A percentile compares a stretch with the other conserved stretches of the same genome.
Conservation (phyloP, 2,888 invertebrate genomes). For the Diarsia mendica region DNA sequence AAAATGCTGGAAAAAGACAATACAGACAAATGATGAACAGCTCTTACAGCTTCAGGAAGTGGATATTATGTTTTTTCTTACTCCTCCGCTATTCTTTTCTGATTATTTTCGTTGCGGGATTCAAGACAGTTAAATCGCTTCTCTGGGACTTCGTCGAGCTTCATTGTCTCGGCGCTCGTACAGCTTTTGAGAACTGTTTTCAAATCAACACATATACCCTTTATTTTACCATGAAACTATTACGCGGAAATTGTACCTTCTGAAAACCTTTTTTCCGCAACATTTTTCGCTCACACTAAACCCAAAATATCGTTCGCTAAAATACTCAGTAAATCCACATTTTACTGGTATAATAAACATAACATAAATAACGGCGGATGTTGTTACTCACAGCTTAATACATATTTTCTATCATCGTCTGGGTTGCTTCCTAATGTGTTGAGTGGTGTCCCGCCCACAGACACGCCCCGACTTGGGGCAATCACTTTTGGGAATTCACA, state of each 20-base stretch:
- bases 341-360: constrained; percentile 10
- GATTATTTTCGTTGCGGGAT: too few relatives aligned
- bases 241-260: background rate
- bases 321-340: background rate
- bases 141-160: too few relatives aligned
- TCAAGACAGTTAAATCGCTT: too few relatives aligned
- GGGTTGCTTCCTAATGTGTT: constrained; percentile 68
- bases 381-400: constrained; percentile 44
- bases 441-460: constrained; percentile 65
- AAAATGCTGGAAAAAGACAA: too few relatives aligned
- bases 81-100: too few relatives aligned
- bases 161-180: too few relatives aligned
- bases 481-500: constrained; percentile 42
- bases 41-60: too few relatives aligned
- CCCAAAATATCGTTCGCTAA: background rate
- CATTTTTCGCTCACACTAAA: background rate
- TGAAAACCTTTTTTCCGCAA: background rate
- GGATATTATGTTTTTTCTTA: too few relatives aligned
- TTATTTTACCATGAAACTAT: background rate
- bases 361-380: constrained; percentile 17
- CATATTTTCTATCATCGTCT: constrained; percentile 66
- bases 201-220: background rate
- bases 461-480: constrained; percentile 64
- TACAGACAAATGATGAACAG: too few relatives aligned
- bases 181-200: background rate